Evolutionary conservation across 2,888 invertebrate genomes (phyloP).

Genomic region (Melanchra persicariae): DNA sequence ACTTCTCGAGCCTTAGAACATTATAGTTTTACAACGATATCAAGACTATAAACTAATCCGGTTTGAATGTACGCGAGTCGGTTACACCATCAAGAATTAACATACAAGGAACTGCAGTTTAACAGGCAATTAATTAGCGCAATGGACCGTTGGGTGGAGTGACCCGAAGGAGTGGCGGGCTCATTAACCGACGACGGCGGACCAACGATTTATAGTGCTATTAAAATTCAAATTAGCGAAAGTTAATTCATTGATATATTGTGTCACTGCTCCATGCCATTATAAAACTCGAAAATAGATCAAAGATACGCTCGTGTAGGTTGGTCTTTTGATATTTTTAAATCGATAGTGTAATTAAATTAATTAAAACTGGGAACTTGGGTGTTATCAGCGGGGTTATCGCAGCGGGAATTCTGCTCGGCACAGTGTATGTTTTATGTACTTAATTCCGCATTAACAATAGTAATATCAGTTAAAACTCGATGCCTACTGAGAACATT

Average conservation of each 20-base stretch:
- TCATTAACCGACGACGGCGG: conserved; percentile 72
- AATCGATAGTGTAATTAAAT: conserved; percentile 46
- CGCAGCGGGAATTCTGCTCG: conserved; percentile 55
- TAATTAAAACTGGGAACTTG: conserved; percentile 62
- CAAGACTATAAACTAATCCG: conserved; percentile 60
- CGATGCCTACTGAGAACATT: background rate
- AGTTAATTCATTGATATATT: conserved; percentile 74
- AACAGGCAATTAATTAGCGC: conserved; percentile 78
- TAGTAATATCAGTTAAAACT: conserved; percentile 18
- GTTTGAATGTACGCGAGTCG: conserved; percentile 53
- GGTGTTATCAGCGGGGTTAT: conserved; percentile 66
- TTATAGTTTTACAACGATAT: conserved; percentile 52
- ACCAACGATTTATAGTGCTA: conserved; percentile 74
- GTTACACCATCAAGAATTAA: conserved; percentile 70
- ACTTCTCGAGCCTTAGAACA: conserved; percentile 42
- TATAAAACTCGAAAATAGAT: conserved; percentile 58
- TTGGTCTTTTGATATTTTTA: conserved; percentile 29
- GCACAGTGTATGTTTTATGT: conserved; percentile 49
- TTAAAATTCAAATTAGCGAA: conserved; percentile 83
- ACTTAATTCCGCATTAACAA: conserved; percentile 33
- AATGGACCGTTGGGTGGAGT: conserved; percentile 74
- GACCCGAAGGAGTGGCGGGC: conserved; percentile 75
- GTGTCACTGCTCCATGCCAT: conserved; percentile 58
- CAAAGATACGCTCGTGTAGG: conserved; percentile 42
- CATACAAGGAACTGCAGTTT: conserved; percentile 77